Evolutionary conservation across 2,797 vertebrate species (phyloP).

Genomic region (Otolemur crassicaudatus): DNA sequence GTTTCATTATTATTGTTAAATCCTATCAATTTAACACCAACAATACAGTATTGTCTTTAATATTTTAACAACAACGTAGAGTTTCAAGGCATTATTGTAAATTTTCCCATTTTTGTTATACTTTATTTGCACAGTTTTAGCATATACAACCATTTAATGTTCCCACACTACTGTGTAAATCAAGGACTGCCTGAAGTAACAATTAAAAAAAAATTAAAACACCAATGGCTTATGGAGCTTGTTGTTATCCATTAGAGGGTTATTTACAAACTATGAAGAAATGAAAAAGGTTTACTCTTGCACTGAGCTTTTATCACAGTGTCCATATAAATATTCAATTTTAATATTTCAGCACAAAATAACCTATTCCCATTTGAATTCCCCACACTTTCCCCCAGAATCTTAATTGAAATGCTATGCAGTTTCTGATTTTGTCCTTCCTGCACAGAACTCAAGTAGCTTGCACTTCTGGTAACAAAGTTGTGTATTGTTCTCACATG

Average conservation of each 20-base stretch:
- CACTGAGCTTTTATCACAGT: not conserved
- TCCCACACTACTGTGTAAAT: not conserved
- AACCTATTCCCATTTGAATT: not conserved
- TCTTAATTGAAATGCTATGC: constrained; percentile 69
- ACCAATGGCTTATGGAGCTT: not conserved
- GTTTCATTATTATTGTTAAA: not conserved
- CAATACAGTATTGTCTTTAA: not conserved
- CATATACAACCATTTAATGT: not conserved
- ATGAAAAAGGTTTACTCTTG: constrained; percentile 5
- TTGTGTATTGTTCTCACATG: constrained; percentile 63
- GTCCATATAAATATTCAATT: not conserved
- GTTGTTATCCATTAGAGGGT: not conserved
- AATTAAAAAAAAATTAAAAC: not conserved
- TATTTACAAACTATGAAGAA: not conserved
- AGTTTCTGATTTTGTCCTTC: constrained; percentile 69
- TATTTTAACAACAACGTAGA: constrained; percentile 4
- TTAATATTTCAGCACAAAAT: constrained; percentile 18
- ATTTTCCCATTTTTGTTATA: not conserved
- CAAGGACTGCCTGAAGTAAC: not conserved
- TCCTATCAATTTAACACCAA: not conserved
- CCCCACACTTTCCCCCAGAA: not conserved
- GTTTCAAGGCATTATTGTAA: not conserved
- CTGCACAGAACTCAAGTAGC: constrained; percentile 67
- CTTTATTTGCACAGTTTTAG: not conserved
- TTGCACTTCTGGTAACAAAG: constrained; percentile 65